phyloP scores from a whole-genome alignment of 2,113 vertebrate genomes.

The Silurus meridionalis region DNA sequence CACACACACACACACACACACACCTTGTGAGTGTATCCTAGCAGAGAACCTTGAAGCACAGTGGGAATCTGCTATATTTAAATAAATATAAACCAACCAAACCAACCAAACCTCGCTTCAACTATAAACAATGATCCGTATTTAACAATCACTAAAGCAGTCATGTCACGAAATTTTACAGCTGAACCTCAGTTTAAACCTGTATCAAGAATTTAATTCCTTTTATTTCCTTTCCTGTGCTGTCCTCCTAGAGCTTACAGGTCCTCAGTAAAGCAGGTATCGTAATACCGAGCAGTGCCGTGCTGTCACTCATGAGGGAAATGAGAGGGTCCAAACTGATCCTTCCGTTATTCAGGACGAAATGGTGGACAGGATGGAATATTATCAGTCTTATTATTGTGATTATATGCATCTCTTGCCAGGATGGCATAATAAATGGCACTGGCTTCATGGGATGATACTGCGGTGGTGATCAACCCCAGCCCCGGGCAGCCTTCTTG shows the following conservation, averaged over 20 bases:
- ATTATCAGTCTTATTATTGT: constrained; percentile 49
- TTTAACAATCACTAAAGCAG: not conserved
- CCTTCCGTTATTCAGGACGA: constrained; percentile 34
- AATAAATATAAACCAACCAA: constrained; percentile 44
- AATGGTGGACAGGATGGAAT: constrained; percentile 23
- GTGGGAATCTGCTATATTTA: constrained; percentile 42
- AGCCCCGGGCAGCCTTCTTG: constrained; percentile 23
- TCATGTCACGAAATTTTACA: too few species aligned
- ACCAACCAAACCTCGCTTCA: constrained; percentile 8
- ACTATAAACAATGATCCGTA: constrained; percentile 21
- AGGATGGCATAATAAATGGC: constrained; percentile 10
- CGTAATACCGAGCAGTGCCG: constrained; percentile 30
- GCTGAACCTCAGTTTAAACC: not conserved
- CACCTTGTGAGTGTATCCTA: constrained; percentile 28
- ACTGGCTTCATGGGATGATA: not conserved
- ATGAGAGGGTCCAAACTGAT: constrained; percentile 20
- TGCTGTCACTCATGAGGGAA: constrained; percentile 38
- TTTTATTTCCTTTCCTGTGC: not conserved
- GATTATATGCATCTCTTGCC: constrained; percentile 28
- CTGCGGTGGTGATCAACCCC: constrained; percentile 23
- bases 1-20: constrained; percentile 37
- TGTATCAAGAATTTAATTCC: not conserved
- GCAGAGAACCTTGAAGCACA: constrained; percentile 41
- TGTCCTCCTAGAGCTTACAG: constrained; percentile 28
- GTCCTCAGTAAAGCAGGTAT: constrained; percentile 47